A percentile compares a stretch with the other conserved stretches of the same genome.
Conservation (phyloP, 1,140 invertebrate species). For the Cecropterus lyciades region DNA sequence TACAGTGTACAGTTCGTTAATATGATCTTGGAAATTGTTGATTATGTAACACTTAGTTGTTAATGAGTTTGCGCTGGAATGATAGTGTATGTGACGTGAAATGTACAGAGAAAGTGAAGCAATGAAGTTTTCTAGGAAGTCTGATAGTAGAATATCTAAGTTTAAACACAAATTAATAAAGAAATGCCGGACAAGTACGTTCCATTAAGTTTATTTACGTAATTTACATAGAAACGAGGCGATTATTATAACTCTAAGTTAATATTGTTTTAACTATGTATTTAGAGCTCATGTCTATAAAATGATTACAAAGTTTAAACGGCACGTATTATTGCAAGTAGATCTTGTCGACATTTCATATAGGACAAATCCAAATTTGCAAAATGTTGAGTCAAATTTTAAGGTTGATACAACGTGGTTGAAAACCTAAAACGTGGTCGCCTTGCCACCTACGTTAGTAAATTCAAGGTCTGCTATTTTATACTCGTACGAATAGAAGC, state of each 20-base stretch:
- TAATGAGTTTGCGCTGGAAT: slow-evolving; percentile 39
- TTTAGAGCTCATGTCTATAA: too few species aligned
- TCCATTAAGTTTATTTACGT: slow-evolving; percentile 10
- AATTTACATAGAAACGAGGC: background rate
- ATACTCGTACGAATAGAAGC: slow-evolving; percentile 12
- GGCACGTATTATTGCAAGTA: background rate
- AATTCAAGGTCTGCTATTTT: slow-evolving; percentile 55
- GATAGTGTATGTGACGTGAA: slow-evolving; percentile 45
- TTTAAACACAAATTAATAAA: slow-evolving; percentile 74
- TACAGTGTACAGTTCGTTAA: slow-evolving; percentile 39
- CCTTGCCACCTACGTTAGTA: slow-evolving; percentile 54
- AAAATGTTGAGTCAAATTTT: slow-evolving; percentile 19
- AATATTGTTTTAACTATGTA: background rate
- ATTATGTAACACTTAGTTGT: slow-evolving; percentile 38
- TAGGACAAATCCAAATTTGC: slow-evolving; percentile 1
- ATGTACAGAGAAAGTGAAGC: slow-evolving; percentile 49
- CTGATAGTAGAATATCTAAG: slow-evolving; percentile 70
- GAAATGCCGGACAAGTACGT: slow-evolving; percentile 70
- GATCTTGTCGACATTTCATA: background rate
- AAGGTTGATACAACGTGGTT: slow-evolving; percentile 39
- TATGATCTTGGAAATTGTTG: slow-evolving; percentile 40
- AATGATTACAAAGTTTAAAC: background rate
- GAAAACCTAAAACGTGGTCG: slow-evolving; percentile 51
- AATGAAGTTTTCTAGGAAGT: slow-evolving; percentile 67
- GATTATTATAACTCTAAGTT: too few species aligned